Percentiles rank a stretch among this genome's conserved stretches.
These are phyloP conservation scores for Acrocephalus kingi DNA, from an alignment of 2,113 vertebrate species.

Conservation along the genomic window DNA sequence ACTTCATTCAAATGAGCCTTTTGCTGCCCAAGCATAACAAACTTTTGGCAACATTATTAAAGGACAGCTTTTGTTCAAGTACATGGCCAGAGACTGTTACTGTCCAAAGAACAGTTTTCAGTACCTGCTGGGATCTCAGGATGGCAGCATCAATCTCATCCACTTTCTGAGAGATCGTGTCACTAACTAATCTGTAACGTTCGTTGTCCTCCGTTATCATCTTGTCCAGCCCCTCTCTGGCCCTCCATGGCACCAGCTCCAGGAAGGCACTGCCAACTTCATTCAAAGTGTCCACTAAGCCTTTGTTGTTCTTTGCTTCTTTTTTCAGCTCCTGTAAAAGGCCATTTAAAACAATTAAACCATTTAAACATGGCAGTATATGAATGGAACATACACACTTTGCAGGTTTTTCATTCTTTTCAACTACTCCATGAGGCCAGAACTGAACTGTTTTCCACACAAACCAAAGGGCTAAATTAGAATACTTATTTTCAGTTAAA, in stretches of 20 bases:
- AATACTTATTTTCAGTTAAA: neutral
- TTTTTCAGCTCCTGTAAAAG: constrained; percentile 83
- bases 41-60: neutral
- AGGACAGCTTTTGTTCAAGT: neutral
- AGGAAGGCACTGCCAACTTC: constrained; percentile 88
- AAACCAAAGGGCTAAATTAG: neutral
- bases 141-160: constrained; percentile 90
- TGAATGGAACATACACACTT: neutral
- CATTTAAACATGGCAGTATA: neutral
- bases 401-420: neutral
- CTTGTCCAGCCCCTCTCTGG: constrained; percentile 90
- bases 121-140: constrained; percentile 92
- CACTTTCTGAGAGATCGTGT: constrained; percentile 84
- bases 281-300: constrained; percentile 86
- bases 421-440: neutral
- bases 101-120: neutral
- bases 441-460: neutral
- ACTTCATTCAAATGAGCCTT: constrained; percentile 25
- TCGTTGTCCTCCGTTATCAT: constrained; percentile 89
- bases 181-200: constrained; percentile 82
- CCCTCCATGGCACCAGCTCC: constrained; percentile 94
- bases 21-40: neutral
- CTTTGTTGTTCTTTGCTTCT: constrained; percentile 83
- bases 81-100: neutral
- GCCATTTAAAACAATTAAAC: neutral